These are phyloP conservation scores for Gibbula magus DNA, from an alignment of 2,888 invertebrate genomes.

Conservation along the genomic window DNA sequence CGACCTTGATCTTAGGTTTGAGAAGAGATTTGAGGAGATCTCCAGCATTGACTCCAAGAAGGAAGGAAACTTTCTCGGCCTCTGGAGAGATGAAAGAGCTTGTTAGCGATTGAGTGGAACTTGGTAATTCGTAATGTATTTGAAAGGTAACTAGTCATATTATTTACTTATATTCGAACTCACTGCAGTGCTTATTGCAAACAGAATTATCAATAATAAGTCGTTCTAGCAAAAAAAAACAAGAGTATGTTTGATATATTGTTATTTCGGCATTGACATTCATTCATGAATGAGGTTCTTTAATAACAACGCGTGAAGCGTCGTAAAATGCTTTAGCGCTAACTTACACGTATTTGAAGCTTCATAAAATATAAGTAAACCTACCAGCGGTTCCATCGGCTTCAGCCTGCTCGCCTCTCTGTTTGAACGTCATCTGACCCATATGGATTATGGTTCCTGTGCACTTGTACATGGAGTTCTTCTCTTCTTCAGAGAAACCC, in stretches of 20 bases:
- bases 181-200: too few species aligned
- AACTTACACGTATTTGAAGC: too few species aligned
- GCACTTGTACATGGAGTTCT: constrained; percentile 97
- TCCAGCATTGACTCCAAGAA: constrained; percentile 89
- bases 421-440: constrained; percentile 99
- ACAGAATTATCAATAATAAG: not conserved
- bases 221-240: too few species aligned
- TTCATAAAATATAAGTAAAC: not conserved
- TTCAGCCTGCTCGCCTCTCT: constrained; percentile 94
- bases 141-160: too few species aligned
- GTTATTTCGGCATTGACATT: too few species aligned
- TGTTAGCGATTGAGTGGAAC: too few species aligned
- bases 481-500: constrained; percentile 95
- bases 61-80: constrained; percentile 94
- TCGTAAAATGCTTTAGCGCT: too few species aligned
- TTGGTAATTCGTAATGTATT: too few species aligned
- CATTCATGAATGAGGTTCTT: too few species aligned
- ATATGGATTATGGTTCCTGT: constrained; percentile 99
- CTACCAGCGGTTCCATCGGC: constrained; percentile 69
- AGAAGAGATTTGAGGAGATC: constrained; percentile 86
- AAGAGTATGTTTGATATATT: too few species aligned
- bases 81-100: constrained; percentile 76
- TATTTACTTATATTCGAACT: too few species aligned
- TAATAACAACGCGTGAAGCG: too few species aligned
- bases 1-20: constrained; percentile 96